These are phyloP conservation scores for Agrotis segetum DNA, from an alignment of 2,888 invertebrate species.

Conservation along the genomic window DNA sequence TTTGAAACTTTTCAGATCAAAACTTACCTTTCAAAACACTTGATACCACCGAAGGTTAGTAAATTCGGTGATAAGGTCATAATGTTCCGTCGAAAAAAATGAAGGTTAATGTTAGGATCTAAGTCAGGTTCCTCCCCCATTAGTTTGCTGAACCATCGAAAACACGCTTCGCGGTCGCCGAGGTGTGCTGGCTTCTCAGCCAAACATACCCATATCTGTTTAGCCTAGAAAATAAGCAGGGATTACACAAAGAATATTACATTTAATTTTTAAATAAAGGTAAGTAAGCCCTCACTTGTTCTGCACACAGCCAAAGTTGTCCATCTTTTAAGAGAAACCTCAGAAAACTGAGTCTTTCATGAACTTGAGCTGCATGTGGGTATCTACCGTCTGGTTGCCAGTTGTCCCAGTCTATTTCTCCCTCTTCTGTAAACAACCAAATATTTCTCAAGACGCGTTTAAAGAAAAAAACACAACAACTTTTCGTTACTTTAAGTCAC, in stretches of 20 bases:
- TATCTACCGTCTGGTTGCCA: conserved; percentile 97
- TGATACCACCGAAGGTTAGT: conserved; percentile 98
- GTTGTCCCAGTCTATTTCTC: conserved; percentile 94
- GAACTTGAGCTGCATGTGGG: conserved; percentile 97
- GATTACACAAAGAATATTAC: conserved; percentile 50
- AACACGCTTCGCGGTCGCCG: conserved; percentile 98
- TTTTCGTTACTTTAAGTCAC: background rate
- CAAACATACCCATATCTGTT: conserved; percentile 98
- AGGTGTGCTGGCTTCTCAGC: conserved; percentile 98
- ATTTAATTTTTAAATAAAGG: conserved; percentile 35
- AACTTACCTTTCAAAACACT: conserved; percentile 93
- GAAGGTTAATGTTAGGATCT: conserved; percentile 98
- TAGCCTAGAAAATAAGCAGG: conserved; percentile 91
- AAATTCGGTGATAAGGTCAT: conserved; percentile 97
- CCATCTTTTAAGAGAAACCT: conserved; percentile 98
- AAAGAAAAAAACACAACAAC: too few species aligned
- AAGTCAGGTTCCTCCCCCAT: conserved; percentile 99
- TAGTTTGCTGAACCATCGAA: conserved; percentile 99
- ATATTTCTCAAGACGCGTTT: too few species aligned
- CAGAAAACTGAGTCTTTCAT: conserved; percentile 98
- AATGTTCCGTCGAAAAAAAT: conserved; percentile 98
- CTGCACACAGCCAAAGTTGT: conserved; percentile 98
- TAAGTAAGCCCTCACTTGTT: conserved; percentile 91
- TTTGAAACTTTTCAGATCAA: background rate
- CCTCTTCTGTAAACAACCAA: conserved; percentile 90